Conservation (phyloP, 2,113 vertebrate genomes). For the Illadopsis cleaveri region DNA sequence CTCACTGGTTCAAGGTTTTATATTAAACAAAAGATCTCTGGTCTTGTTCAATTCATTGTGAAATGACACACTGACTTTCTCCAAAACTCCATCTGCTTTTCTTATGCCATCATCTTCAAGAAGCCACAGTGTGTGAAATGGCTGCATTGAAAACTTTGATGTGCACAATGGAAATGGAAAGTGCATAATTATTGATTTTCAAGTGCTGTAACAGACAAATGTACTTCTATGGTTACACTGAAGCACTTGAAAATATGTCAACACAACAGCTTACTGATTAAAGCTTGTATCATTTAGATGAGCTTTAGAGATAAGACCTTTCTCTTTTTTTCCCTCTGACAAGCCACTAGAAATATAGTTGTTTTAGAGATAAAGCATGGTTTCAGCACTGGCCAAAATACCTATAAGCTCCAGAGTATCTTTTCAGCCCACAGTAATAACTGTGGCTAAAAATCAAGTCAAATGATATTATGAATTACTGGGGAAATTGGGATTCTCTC, state of each 20-base stretch:
- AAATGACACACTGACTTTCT: not conserved
- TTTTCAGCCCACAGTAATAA: not conserved
- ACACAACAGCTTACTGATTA: not conserved
- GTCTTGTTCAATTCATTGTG: not conserved
- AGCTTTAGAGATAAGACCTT: not conserved
- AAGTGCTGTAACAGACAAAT: not conserved
- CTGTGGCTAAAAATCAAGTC: not conserved
- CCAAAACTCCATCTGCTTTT: not conserved
- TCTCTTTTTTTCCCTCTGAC: not conserved
- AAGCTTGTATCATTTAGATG: not conserved
- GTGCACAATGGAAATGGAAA: not conserved
- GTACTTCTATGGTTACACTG: not conserved
- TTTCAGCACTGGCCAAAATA: not conserved
- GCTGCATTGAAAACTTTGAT: not conserved
- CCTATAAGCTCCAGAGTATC: not conserved
- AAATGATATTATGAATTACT: not conserved
- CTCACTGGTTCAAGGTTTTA: not conserved
- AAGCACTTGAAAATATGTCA: not conserved
- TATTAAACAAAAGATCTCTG: not conserved
- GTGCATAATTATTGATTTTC: constrained; percentile 5
- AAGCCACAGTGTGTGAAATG: not conserved
- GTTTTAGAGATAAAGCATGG: not conserved
- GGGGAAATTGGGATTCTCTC: not conserved
- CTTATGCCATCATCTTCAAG: not conserved
- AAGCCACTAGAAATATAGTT: not conserved